Evolutionary conservation across 1,140 invertebrate species (phyloP).

Genomic region (Homarus americanus): DNA sequence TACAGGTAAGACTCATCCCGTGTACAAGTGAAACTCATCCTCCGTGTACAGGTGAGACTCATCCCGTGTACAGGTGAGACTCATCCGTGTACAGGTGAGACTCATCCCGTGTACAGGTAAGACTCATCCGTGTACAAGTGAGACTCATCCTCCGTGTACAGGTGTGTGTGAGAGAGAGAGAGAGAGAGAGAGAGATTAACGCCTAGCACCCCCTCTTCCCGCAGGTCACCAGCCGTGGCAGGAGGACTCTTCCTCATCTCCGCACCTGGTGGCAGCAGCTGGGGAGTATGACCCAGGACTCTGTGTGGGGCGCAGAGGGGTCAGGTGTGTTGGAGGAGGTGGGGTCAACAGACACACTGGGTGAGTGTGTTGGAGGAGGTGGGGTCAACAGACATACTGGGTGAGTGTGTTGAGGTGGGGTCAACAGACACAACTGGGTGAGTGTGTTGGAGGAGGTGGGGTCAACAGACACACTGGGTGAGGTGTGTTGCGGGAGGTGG

Average conservation of each 20-base stretch:
- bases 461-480: no score
- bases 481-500: no score
- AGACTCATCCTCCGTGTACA: not conserved
- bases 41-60: conserved; percentile 35
- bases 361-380: not conserved
- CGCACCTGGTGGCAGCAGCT: conserved; percentile 80
- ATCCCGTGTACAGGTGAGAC: no score
- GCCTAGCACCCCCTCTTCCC: not conserved
- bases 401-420: not conserved
- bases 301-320: conserved; percentile 78
- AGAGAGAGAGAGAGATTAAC: not conserved
- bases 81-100: conserved; percentile 51
- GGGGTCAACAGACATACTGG: no score
- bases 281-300: conserved; percentile 82
- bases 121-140: conserved; percentile 47
- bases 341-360: no score
- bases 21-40: conserved; percentile 21
- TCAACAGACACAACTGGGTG: no score
- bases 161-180: not conserved
- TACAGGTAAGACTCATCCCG: conserved; percentile 21
- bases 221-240: conserved; percentile 80
- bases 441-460: not conserved
- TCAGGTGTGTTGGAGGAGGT: conserved; percentile 79
- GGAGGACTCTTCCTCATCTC: conserved; percentile 81
- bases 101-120: no score